Percentiles rank a stretch among this genome's conserved stretches.
phyloP scores from a whole-genome alignment of 2,888 invertebrate species.

The Himalopsyche anomala region DNA sequence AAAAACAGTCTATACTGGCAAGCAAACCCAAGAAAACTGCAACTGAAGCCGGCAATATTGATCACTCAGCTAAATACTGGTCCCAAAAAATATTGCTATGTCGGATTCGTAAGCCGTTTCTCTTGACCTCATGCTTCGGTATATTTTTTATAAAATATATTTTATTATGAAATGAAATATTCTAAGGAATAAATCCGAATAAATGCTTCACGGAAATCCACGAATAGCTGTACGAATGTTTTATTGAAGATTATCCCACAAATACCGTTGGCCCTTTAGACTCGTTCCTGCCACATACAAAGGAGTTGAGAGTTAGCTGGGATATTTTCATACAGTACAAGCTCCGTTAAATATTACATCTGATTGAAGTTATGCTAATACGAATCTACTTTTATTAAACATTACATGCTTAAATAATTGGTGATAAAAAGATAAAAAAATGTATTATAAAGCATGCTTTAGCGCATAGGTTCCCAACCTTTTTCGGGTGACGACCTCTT shows the following conservation, averaged over 20 bases:
- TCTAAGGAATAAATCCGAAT: too few species aligned
- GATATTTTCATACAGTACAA: neutral
- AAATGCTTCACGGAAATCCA: neutral
- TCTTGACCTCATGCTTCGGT: too few species aligned
- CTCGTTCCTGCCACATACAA: conserved; percentile 47
- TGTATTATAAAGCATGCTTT: neutral
- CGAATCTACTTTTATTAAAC: neutral
- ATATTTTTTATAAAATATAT: too few species aligned
- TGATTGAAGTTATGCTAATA: neutral
- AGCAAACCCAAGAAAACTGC: too few species aligned
- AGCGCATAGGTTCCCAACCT: too few species aligned
- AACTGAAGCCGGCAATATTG: too few species aligned
- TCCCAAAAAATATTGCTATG: too few species aligned
- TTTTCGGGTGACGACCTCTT: too few species aligned
- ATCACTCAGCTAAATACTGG: too few species aligned
- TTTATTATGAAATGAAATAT: too few species aligned
- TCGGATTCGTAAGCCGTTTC: too few species aligned
- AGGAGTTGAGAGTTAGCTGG: conserved; percentile 32
- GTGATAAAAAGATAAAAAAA: neutral
- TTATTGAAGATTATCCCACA: conserved; percentile 53
- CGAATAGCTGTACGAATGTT: neutral
- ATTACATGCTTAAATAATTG: neutral
- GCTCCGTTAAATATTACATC: neutral
- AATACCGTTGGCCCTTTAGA: conserved; percentile 51
- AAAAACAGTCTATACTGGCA: too few species aligned